phyloP scores from a whole-genome alignment of 1,140 invertebrate species.

The Notospermus geniculatus region DNA sequence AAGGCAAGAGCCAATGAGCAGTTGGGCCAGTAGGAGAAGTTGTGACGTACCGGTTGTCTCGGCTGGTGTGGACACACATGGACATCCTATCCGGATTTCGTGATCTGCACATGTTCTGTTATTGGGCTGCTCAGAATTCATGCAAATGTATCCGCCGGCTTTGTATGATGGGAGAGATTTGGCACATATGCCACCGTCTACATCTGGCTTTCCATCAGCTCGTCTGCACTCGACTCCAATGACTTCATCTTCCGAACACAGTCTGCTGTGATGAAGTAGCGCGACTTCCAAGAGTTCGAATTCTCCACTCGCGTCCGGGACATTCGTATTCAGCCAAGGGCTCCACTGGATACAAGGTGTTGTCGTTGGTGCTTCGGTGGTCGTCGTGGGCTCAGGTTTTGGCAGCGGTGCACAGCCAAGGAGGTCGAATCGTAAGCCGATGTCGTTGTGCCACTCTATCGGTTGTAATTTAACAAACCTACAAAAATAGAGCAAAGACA shows the following conservation, averaged over 20 bases:
- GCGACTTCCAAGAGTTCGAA: conserved; percentile 38
- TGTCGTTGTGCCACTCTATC: conserved; percentile 32
- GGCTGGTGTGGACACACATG: not conserved
- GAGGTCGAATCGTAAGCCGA: conserved; percentile 38
- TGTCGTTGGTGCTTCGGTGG: conserved; percentile 16
- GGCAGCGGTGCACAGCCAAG: conserved; percentile 38
- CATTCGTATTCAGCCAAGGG: conserved; percentile 50
- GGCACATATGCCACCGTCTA: too few species aligned
- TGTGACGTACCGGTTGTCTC: conserved; percentile 5
- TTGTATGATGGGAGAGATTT: too few species aligned
- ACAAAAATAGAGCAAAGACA: not conserved
- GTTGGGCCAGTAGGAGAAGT: conserved; percentile 37
- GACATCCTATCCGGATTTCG: too few species aligned
- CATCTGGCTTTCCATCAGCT: conserved; percentile 21
- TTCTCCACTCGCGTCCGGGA: conserved; percentile 45
- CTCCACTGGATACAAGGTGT: conserved; percentile 49
- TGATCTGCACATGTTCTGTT: too few species aligned
- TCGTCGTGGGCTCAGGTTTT: conserved; percentile 16
- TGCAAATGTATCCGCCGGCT: too few species aligned
- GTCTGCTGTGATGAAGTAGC: conserved; percentile 19
- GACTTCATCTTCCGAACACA: conserved; percentile 40
- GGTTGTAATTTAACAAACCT: conserved; percentile 31
- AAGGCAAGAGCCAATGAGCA: too few species aligned
- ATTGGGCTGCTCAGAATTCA: too few species aligned
- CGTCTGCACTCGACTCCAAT: conserved; percentile 41